Evolutionary conservation across 2,113 vertebrate genomes (phyloP).

Genomic region (Rhinolophus ferrumequinum): DNA sequence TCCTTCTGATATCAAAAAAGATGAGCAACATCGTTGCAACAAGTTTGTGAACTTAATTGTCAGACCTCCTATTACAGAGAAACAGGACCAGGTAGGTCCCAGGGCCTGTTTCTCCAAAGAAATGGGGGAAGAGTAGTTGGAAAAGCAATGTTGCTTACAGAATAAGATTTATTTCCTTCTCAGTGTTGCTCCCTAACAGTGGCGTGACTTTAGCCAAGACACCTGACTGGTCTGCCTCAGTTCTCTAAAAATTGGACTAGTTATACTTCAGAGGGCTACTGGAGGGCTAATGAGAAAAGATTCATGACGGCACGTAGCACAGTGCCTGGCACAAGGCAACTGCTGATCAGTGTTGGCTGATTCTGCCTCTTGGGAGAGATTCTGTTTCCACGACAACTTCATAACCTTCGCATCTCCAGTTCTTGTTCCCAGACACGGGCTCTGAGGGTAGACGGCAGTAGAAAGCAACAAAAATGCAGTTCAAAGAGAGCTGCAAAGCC

Average conservation of each 20-base stretch:
- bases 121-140: background rate
- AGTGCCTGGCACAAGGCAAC: background rate
- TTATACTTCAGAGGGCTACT: background rate
- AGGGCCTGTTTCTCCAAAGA: background rate
- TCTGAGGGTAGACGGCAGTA: background rate
- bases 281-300: background rate
- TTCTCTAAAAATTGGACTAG: background rate
- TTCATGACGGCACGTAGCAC: background rate
- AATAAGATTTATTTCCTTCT: background rate
- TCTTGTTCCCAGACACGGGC: slow-evolving; percentile 26
- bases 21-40: too few species aligned
- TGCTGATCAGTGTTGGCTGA: background rate
- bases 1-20: too few species aligned
- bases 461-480: slow-evolving; percentile 29
- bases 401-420: background rate
- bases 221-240: background rate
- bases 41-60: too few species aligned
- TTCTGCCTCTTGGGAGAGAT: background rate
- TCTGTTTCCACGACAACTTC: background rate
- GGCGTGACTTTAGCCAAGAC: background rate
- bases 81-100: background rate
- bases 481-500: slow-evolving; percentile 59
- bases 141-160: background rate
- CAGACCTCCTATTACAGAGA: background rate
- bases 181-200: background rate